phyloP scores from a whole-genome alignment of 2,888 invertebrate genomes.

The Ptilodon capucinus region DNA sequence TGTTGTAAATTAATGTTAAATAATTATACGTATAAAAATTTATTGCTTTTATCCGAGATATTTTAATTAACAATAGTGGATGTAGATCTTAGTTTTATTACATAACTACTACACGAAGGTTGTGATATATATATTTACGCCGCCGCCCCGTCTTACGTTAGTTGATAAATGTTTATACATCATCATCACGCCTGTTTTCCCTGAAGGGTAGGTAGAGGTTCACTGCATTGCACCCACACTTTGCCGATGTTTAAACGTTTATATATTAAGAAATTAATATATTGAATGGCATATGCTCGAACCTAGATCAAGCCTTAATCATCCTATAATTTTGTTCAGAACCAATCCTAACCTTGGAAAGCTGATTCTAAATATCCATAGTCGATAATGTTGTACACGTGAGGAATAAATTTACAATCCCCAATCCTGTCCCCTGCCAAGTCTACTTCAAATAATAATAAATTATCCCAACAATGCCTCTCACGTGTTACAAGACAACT shows the following conservation, averaged over 20 bases:
- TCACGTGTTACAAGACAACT: conserved; percentile 36
- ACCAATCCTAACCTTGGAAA: too few species aligned
- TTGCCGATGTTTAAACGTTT: too few species aligned
- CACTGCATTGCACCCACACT: too few species aligned
- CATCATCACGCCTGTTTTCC: too few species aligned
- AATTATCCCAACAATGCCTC: conserved; percentile 28
- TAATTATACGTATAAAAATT: conserved; percentile 30
- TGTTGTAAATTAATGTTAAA: conserved; percentile 31
- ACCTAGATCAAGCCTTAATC: too few species aligned
- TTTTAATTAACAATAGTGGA: conserved; percentile 30
- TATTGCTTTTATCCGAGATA: conserved; percentile 29
- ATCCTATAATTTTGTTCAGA: too few species aligned
- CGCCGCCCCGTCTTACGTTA: too few species aligned
- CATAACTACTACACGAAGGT: conserved; percentile 15
- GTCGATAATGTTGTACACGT: not conserved
- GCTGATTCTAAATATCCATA: too few species aligned
- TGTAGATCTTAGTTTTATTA: conserved; percentile 16
- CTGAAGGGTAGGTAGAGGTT: too few species aligned
- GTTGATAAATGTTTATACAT: too few species aligned
- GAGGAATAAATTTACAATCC: conserved; percentile 2
- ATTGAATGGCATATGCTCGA: too few species aligned
- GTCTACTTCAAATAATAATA: conserved; percentile 18
- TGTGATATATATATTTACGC: conserved; percentile 9
- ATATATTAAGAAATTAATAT: too few species aligned
- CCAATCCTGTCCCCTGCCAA: conserved; percentile 14